Base-by-base conservation (phyloP, 2,797 vertebrate genomes). In the Molothrus aeneus region DNA sequence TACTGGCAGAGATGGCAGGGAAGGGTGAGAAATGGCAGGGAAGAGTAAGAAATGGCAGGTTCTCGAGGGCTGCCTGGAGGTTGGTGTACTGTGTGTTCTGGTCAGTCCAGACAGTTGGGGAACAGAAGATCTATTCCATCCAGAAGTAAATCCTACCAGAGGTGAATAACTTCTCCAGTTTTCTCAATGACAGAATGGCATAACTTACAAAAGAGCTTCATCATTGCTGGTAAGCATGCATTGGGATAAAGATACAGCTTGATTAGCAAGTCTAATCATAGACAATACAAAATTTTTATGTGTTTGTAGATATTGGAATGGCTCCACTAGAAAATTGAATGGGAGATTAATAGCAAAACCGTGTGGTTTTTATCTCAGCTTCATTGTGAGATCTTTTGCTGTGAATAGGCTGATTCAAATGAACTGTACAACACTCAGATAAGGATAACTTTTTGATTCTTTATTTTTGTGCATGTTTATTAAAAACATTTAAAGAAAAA, bases 211-310 rank as follows among this genome's bases (percentile, higher is more conserved):
- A 91, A 69, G 45, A 57, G 16, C 50, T n/a, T 38, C 59, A 72
- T 79, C 28, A 15, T 68, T 88, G 45, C 69, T 91, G 21, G 31
- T 86, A 86, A 86, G 78, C 75, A 70, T 69, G 54, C 51, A 83
- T 20, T 90, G 73, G 40, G 54, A 40, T 64, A 68, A 75, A 60
- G 68, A 21, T 86, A 57, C 13, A 65, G 18, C 42, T 81, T 54
- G 92, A 90, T 91, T 90, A 95, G 82, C 88, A 86, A 90, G 82
- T 80, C 85, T 91, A 79, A 93, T 88, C 9, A 0, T 75, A 72
- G 36, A 38, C 54, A 68, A 17, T 75, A 38, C 69, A 57, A 78
- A 72, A 54, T 71, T 80, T 78, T 80, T 77, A 54, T 91, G 75
- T 75, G 51, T 75, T 81, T 7, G 1, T 86, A 79, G 90, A 16